Evolutionary conservation across 2,888 invertebrate species (phyloP), one percentile per base, ranked within the genome.

Genomic region (Harpalus rubripes): DNA sequence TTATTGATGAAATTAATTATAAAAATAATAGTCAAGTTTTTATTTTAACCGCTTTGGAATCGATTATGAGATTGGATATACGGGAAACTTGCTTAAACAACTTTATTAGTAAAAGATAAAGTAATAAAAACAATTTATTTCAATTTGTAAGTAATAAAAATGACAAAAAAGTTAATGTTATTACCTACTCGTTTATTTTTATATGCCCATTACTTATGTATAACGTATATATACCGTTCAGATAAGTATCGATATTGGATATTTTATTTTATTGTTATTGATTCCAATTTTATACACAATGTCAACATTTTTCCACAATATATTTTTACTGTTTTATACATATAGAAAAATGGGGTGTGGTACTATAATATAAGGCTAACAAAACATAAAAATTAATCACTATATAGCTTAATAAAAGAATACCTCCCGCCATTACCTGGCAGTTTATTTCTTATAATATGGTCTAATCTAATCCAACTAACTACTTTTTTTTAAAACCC

Each of bases 41-140:
- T 63, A 26, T 63, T 63, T 59, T 63, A 63, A 68, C 39, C 39
- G 68, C 8, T 68, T 68, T 68, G 32, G 26, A 68, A 32, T 39
- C 39, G 32, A 68, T 68, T 68, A 68, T 7, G 32, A 68, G 44
- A 52, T 12, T 52, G 8, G 44, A 52, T 26, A n/a, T 32, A 63
- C 63, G 39, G n/a, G 32, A 16, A 59, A 68, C 32, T 39, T 68
- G 26, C 32, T 26, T 41, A n/a, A 68, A 68, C 68, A 68, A 68
- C 68, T 68, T 68, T 26, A 68, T 68, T 68, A 68, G 7, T 32
- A 26, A 32, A 10, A 68, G 26, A 68, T 68, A n/a, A 68, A 68
- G 68, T 39, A 68, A 68, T 68, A 68, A 68, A 68, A 68, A 68
- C 68, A 68, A 32, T 68, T 68, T 68, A 68, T 68, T 68, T 68